Evolutionary conservation across 2,113 vertebrate species (phyloP), one percentile per base, ranked within the genome.

Genomic region (Nibea albiflora): DNA sequence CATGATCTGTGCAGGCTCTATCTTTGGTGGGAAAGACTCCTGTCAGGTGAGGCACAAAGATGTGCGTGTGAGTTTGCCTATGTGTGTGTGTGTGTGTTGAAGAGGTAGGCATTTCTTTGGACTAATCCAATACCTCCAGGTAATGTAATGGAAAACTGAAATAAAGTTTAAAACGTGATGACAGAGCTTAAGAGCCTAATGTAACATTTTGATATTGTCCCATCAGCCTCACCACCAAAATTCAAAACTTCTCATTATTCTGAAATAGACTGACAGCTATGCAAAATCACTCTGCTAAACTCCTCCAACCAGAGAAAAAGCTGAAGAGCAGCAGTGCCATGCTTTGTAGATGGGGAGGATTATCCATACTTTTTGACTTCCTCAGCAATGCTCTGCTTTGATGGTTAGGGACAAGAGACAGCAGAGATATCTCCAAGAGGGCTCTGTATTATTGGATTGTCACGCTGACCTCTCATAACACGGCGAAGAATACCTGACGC

Each of bases 1-100:
- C 90, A 96, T 96, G 95, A 63, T 96, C 62, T 96, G 95, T 69
- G 95, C 95, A 1, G 94, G 94, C 10, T 93, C 88, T 0, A 6
- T 10, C 8, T 22, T 5, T 1, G 95, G 95, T 4, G 94, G 95
- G 26, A 96, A 92, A 83, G 95, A 96, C 76, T 94, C 95, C 10
- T 96, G 95, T 72, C 92, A 93, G 93, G 94, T 95, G 83, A 91
- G 84, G 17, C 53, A 19, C 22, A 70, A 11, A 20, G 20, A 1
- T 26, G n/a, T 42, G n/a, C 7, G 35, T 57, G 17, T 22, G n/a
- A 12, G 20, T 20, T 5, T 49, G 49, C 24, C 49, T 35, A 15
- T 57, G 2, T 44, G 31, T 64, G 9, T 50, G 19, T 17, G 17
- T 28, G 65, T 31, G 26, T 22, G 19, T 52, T 26, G 28, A 62